phyloP scores from a whole-genome alignment of 2,113 vertebrate species.

The Abramis brama region DNA sequence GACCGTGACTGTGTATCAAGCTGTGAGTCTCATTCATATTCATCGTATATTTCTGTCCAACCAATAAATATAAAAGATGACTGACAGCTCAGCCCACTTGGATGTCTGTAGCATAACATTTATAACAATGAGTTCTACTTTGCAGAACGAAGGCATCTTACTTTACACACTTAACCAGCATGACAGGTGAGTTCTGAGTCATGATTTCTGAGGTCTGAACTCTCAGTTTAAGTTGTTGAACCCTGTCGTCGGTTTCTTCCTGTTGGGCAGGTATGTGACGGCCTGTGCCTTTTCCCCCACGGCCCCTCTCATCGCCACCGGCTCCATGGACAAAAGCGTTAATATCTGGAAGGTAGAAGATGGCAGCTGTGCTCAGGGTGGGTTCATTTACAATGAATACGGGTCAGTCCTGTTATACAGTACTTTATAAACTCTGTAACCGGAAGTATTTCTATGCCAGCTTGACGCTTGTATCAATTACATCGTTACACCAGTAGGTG shows the following conservation, averaged over 20 bases:
- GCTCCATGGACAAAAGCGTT: constrained; percentile 97
- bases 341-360: constrained; percentile 89
- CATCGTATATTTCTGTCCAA: background rate
- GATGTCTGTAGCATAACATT: background rate
- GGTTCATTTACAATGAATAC: constrained; percentile 5
- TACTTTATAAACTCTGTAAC: background rate
- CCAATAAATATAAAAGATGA: background rate
- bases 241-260: background rate
- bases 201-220: background rate
- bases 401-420: background rate
- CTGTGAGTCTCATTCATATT: constrained; percentile 80
- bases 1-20: constrained; percentile 84
- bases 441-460: background rate
- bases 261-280: constrained; percentile 87
- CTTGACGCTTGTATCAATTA: too few relatives aligned
- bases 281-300: constrained; percentile 88
- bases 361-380: constrained; percentile 73
- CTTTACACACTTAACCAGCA: constrained; percentile 89
- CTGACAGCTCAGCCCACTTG: background rate
- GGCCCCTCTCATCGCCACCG: constrained; percentile 85
- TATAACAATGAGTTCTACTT: constrained; percentile 26
- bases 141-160: constrained; percentile 80
- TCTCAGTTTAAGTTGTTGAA: background rate
- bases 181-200: constrained; percentile 78
- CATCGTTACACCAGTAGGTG: too few relatives aligned